Conservation (phyloP, 2,113 vertebrate genomes). For the Callipepla squamata region DNA sequence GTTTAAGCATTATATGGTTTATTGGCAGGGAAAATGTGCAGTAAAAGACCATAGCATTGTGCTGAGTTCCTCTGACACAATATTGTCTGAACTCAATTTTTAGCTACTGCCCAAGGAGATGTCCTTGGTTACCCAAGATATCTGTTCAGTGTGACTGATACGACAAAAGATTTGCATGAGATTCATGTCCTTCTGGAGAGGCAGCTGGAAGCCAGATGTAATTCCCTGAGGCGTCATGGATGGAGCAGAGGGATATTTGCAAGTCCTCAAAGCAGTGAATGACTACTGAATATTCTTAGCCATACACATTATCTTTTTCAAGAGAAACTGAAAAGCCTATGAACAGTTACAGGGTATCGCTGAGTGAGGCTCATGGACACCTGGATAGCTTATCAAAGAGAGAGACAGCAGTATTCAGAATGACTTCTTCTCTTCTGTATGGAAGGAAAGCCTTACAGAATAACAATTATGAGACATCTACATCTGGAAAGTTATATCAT, state of each 20-base stretch:
- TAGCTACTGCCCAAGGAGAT: not conserved
- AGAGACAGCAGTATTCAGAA: not conserved
- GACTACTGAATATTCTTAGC: not conserved
- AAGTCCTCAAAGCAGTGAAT: not conserved
- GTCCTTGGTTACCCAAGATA: not conserved
- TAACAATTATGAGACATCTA: not conserved
- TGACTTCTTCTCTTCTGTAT: not conserved
- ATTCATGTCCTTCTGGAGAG: accelerated
- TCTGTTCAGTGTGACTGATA: not conserved
- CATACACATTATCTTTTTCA: not conserved
- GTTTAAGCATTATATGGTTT: not conserved
- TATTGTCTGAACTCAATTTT: not conserved
- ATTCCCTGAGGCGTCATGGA: not conserved
- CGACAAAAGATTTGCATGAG: accelerated
- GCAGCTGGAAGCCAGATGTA: not conserved
- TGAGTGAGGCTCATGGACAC: not conserved
- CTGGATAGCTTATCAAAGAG: not conserved
- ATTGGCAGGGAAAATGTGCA: not conserved
- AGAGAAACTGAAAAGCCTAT: not conserved
- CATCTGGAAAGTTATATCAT: not conserved
- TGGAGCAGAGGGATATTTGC: not conserved
- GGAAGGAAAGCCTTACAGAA: not conserved
- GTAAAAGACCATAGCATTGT: accelerated
- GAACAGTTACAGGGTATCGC: not conserved
- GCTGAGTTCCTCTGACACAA: not conserved